Percentiles rank a stretch among this genome's conserved stretches.
phyloP scores from a whole-genome alignment of 1,140 invertebrate species.

The Drosophila virilis region DNA sequence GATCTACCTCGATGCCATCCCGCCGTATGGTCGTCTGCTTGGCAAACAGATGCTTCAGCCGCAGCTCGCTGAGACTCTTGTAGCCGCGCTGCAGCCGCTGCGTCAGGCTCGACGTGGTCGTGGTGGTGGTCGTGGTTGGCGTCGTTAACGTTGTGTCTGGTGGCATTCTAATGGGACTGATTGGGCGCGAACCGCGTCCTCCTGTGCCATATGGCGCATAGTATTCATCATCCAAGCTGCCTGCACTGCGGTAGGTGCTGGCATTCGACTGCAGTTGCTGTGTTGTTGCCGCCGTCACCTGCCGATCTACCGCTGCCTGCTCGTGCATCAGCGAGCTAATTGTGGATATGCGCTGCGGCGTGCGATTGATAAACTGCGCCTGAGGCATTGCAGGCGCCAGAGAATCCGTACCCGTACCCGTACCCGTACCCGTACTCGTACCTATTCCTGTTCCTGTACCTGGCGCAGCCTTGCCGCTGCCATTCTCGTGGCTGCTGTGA shows the following conservation, averaged over 20 bases:
- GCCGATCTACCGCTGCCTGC: background rate
- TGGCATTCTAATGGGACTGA: slow-evolving; percentile 59
- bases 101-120: slow-evolving; percentile 13
- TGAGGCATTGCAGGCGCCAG: slow-evolving; percentile 26
- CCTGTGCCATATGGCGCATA: slow-evolving; percentile 52
- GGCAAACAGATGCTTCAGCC: slow-evolving; percentile 75
- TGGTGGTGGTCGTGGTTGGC: background rate
- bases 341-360: slow-evolving; percentile 74
- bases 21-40: slow-evolving; percentile 64
- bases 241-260: slow-evolving; percentile 67
- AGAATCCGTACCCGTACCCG: background rate
- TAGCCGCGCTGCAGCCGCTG: slow-evolving; percentile 72
- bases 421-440: background rate
- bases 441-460: background rate
- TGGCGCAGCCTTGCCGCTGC: slow-evolving; percentile 10
- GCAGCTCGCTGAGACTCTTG: slow-evolving; percentile 73
- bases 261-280: slow-evolving; percentile 21
- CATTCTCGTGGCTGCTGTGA: slow-evolving; percentile 55
- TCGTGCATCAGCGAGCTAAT: slow-evolving; percentile 76
- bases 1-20: slow-evolving; percentile 70
- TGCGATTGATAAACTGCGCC: slow-evolving; percentile 74
- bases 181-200: slow-evolving; percentile 48
- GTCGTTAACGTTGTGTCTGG: background rate
- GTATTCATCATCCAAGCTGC: slow-evolving; percentile 75
- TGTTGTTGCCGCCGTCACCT: background rate